Base-by-base conservation (phyloP, 2,888 invertebrate species). In the Helleia helle region DNA sequence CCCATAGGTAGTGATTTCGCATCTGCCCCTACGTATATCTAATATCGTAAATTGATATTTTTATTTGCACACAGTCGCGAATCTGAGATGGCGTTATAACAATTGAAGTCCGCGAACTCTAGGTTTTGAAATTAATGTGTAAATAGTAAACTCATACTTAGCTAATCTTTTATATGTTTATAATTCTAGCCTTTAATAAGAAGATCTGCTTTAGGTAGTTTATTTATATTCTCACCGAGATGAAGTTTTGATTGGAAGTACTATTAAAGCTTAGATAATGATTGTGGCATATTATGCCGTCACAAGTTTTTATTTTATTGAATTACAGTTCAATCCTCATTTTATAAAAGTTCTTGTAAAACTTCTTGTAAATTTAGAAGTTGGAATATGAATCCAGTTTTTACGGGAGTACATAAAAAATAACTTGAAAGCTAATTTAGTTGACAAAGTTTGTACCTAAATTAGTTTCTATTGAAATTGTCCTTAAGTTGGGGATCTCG, bases 1-100 rank as follows among this genome's bases (percentile, higher is more conserved):
- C n/a, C n/a, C n/a, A n/a, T n/a, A n/a, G 36, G 59, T 59, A 59
- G 59, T 60, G 61, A 51, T 56, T 55, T 51, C 54, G 59, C 71
- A 74, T 76, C 74, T 75, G 71, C 59, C 58, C n/a, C n/a, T n/a
- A n/a, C n/a, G n/a, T n/a, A n/a, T n/a, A n/a, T n/a, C n/a, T n/a
- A n/a, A 50, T 49, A 48, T 40, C 24, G 11, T 18, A 12, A 34
- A 34, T 34, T 34, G 22, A 34, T 3, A 22, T 34, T 18, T 34
- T 31, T 31, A 31, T 18, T 18, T 31, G 8, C 12, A 22, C 22
- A 2, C 8, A 22, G 22, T 5, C 18, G 5, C 5, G 8, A 7
- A 11, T 4, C 26, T 26, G n/a, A 2, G 9, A 5, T 11, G n/a
- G 26, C 11, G 6, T 8, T 26, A 26, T 26, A 26, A 9, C 5